Evolutionary conservation across 2,797 vertebrate species (phyloP).

Genomic region (Megalops cyprinoides): DNA sequence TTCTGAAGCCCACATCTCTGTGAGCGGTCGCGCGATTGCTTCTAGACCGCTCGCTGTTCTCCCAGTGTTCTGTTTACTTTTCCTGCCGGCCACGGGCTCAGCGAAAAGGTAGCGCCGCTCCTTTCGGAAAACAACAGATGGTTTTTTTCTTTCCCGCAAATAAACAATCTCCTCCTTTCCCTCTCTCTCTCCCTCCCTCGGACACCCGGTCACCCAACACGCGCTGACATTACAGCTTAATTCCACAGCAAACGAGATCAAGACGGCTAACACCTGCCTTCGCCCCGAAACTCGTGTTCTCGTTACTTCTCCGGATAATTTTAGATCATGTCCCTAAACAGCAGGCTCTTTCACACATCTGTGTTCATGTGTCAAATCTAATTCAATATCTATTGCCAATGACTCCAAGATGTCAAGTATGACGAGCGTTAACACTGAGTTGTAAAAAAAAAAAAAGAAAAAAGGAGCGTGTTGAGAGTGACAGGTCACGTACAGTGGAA

Average conservation of each 20-base stretch:
- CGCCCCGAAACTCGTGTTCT: conserved; percentile 5
- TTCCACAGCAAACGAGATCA: conserved; percentile 57
- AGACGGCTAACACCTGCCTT: conserved; percentile 59
- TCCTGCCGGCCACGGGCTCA: conserved; percentile 14
- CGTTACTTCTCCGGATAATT: conserved; percentile 33
- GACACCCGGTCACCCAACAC: conserved; percentile 41
- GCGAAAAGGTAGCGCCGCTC: conserved; percentile 26
- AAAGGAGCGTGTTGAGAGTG: background rate
- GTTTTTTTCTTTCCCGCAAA: conserved; percentile 47
- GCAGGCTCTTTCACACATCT: conserved; percentile 47
- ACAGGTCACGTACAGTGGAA: background rate
- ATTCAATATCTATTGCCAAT: conserved; percentile 43
- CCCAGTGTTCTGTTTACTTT: conserved; percentile 21
- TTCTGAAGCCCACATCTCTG: background rate
- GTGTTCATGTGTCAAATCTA: conserved; percentile 47
- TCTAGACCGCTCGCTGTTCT: background rate
- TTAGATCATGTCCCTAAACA: conserved; percentile 37
- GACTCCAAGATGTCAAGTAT: conserved; percentile 1
- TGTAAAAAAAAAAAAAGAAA: background rate
- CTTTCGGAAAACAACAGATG: conserved; percentile 49
- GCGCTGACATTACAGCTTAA: conserved; percentile 62
- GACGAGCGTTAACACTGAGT: conserved; percentile 2
- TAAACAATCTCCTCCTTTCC: conserved; percentile 40
- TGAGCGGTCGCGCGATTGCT: background rate
- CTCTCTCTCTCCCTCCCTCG: conserved; percentile 3